These are phyloP conservation scores for Drosophila cracens DNA, from an alignment of 2,888 invertebrate genomes.

Conservation along the genomic window DNA sequence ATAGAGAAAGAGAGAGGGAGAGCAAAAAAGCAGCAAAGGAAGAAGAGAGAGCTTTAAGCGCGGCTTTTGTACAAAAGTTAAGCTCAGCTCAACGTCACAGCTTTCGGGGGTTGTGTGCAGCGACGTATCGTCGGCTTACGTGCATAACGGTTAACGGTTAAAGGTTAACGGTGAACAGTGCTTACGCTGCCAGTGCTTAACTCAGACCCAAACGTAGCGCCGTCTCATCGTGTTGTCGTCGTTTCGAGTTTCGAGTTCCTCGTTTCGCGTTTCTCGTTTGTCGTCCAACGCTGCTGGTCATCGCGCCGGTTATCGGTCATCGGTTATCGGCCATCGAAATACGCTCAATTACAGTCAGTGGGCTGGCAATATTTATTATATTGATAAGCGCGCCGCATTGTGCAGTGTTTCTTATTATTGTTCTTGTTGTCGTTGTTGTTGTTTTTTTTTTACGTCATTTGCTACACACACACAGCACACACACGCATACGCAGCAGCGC, in stretches of 20 bases:
- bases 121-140: constrained; percentile 22
- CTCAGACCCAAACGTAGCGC: constrained; percentile 53
- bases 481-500: constrained; percentile 9
- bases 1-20: not conserved
- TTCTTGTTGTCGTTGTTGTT: constrained; percentile 16
- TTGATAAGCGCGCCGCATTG: constrained; percentile 42
- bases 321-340: constrained; percentile 46
- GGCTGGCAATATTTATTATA: constrained; percentile 37
- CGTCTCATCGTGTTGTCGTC: constrained; percentile 37
- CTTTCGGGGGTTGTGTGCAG: constrained; percentile 25
- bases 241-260: constrained; percentile 7
- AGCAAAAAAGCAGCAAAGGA: not conserved
- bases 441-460: constrained; percentile 4
- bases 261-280: constrained; percentile 2
- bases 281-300: constrained; percentile 19
- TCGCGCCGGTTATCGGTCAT: constrained; percentile 34
- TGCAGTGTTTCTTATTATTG: constrained; percentile 27
- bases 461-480: constrained; percentile 2
- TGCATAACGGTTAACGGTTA: constrained; percentile 17
- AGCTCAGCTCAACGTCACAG: constrained; percentile 36
- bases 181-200: constrained; percentile 42
- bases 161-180: constrained; percentile 49
- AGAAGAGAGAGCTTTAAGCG: constrained; percentile 12
- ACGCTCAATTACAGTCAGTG: constrained; percentile 44
- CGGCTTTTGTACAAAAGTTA: constrained; percentile 12